Evolutionary conservation across 1,140 invertebrate species (phyloP), one percentile per base, ranked within the genome.

Genomic region (Chelonus insularis): DNA sequence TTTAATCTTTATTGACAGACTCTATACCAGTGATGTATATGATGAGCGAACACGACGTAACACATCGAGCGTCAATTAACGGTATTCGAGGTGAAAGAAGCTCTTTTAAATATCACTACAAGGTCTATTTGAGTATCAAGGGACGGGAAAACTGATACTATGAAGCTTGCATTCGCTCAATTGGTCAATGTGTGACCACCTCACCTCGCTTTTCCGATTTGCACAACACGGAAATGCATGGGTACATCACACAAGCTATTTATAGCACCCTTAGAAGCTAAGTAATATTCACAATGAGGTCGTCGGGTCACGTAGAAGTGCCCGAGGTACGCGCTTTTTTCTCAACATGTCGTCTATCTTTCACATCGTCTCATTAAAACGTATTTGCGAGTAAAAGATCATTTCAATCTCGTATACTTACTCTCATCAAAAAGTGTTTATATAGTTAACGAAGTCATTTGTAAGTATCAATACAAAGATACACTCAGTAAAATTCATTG

Each of bases 201-300:
- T 4, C 41, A 7, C 12, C 39, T 18, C 12, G 12, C 41, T 14
- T 7, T 16, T 6, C 41, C 41, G 5, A 16, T 43, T 8, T 43
- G 41, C 16, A 43, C 16, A 43, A 43, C 41, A 43, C 16, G 18
- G 12, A 14, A 9, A 16, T 43, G 18, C 14, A 43, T 43, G 25
- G 25, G 3, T 39, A 39, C 37, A 39, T 39, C 37, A 39, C 37
- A 39, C 25, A 7, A 29, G 25, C 7, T 29, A 29, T 29, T 29
- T 29, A 29, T 29, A 29, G 25, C 25, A 29, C 25, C 25, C 25
- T 29, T 29, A 29, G 36, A 50, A 12, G 47, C 20, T 50, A 50
- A 8, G 47, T 50, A 50, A 50, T 50, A 50, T 50, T 50, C 47
- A 50, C 47, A 50, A 50, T 50, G 47, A 50, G 47, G 47, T 50